Base-by-base conservation (phyloP, 2,888 invertebrate species). In the Chrysolina haemoptera region DNA sequence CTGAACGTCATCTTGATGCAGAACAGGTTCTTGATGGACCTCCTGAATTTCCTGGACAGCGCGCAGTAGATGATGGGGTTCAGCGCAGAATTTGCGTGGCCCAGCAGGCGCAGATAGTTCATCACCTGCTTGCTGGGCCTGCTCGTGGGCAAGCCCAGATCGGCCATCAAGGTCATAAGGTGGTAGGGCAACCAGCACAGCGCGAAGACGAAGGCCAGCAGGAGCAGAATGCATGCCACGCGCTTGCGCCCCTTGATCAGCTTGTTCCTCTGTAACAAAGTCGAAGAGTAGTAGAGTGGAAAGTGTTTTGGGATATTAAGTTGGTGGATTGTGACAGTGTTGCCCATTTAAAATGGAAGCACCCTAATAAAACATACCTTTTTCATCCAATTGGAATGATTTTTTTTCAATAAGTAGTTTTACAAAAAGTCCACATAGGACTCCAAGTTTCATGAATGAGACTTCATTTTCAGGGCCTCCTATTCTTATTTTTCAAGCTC, bases 101-200 rank as follows among this genome's bases (percentile, higher is more conserved):
- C 94, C 86, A 95, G 87, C 3, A 94, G 89, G 41, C 94, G 88
- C 10, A 93, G 91, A 84, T 94, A 94, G 0, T 92, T 92, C 69
- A 91, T 82, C 27, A 90, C 85, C n/a, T 87, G 80, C 78, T 83
- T 88, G 20, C 85, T 43, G 35, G 50, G 8, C 10, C 68, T 53
- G 1, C 62, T 35, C 16, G 59, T 20, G 0, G 71, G 41, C 5
- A 81, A 82, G 5, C 90, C 90, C 14, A 92, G 89, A 83, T 94
- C 94, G 8, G 92, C 86, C 67, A 94, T 88, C 16, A 94, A 89
- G 82, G 90, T 91, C 27, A 93, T 88, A 63, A 93, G 91, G 86
- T 94, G 93, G 89, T 94, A 94, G 0, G 95, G 95, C 62, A 95
- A 88, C 95, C 95, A 95, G 87, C 95, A 95, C 5, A 93, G 85